Evolutionary conservation across 92 coral and sea anemone genomes (phyloP), one percentile per base, ranked within the genome.

Genomic region (Plumapathes pennacea): DNA sequence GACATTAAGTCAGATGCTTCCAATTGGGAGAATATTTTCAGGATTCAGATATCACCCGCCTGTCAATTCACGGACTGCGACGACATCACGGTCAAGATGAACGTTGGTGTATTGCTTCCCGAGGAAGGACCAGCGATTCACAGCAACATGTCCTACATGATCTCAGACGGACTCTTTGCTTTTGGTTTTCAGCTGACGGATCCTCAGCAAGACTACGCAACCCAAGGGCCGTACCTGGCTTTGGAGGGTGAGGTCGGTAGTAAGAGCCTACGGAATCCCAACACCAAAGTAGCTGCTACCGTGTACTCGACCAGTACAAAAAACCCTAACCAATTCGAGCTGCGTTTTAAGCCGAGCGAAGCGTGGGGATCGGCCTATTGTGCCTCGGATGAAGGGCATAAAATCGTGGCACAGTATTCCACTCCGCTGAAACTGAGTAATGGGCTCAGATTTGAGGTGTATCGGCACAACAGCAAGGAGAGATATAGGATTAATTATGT

Each of bases 351-450:
- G 40, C 81, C 81, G 0, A 28, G 19, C 29, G 67, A 54, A 51
- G 5, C 17, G 33, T 74, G 52, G 46, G 81, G 81, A 0, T 64
- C 81, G 9, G 74, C 81, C 5, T 74, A 76, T 57, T 76, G 83
- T 27, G 76, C 76, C 18, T 49, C 67, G 20, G 76, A 76, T 22
- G 76, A 76, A 36, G 76, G 76, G 28, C 83, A 76, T 69, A 76
- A 66, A 64, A 10, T 76, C 20, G 70, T 67, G 28, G 62, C 52
- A 25, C 44, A 27, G 59, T 76, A 76, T 38, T 51, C 69, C 7
- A 54, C 57, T 7, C 7, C 1, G 10, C 44, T 67, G 19, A 32
- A 31, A 7, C 70, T 76, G 4, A 29, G 46, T 6, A 48, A 58
- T 22, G 83, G 83, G 21, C 47, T 76, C 25, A 8, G 11, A 15